Percentiles rank a stretch among this genome's conserved stretches.
Conservation (phyloP, 2,113 vertebrate genomes). For the Alligator mississippiensis region DNA sequence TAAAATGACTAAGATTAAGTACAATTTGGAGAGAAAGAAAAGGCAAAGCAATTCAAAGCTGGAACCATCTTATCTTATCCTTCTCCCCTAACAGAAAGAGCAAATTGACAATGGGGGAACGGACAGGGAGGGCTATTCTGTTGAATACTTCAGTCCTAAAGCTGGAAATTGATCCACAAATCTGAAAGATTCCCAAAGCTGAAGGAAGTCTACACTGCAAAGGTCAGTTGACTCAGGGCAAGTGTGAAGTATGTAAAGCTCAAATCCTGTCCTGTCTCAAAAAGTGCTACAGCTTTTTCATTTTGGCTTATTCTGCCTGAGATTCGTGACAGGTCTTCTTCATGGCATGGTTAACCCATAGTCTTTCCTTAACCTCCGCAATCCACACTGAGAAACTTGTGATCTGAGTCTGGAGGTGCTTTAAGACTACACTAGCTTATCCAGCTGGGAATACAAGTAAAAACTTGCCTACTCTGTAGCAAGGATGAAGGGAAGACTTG, state of each 20-base stretch:
- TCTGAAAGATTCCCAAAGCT: not conserved
- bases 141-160: too few relatives aligned
- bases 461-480: too few relatives aligned
- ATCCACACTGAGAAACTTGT: too few relatives aligned
- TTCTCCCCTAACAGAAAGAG: not conserved
- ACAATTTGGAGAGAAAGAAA: not conserved
- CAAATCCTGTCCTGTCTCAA: not conserved
- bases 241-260: not conserved
- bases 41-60: not conserved
- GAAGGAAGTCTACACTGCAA: not conserved
- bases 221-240: not conserved
- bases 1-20: not conserved
- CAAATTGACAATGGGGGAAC: too few relatives aligned
- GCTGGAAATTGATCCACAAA: too few relatives aligned
- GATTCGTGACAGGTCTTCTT: not conserved
- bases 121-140: too few relatives aligned
- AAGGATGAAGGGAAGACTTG: too few relatives aligned
- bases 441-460: too few relatives aligned
- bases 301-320: not conserved
- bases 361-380: too few relatives aligned
- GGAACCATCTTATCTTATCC: not conserved
- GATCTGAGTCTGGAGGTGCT: too few relatives aligned
- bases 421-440: too few relatives aligned
- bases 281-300: not conserved
- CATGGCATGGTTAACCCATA: too few relatives aligned